Percentiles rank a stretch among this genome's conserved stretches.
Evolutionary conservation across 2,797 vertebrate species (phyloP).

Genomic region (Zalophus californianus): DNA sequence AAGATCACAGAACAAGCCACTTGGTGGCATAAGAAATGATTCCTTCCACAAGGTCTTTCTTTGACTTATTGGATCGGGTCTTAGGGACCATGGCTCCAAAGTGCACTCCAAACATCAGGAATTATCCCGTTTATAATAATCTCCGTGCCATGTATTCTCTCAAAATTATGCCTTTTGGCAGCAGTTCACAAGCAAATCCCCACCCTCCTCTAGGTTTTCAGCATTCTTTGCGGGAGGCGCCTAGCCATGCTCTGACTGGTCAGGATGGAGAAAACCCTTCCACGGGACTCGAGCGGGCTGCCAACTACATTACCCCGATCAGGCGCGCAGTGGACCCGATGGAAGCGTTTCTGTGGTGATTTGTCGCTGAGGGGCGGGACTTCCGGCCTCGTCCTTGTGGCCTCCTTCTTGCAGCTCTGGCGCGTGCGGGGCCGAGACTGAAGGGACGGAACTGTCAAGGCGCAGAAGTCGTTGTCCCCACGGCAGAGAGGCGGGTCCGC

Average conservation of each 20-base stretch:
- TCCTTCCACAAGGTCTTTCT: not conserved
- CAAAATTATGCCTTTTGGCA: not conserved
- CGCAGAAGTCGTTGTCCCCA: not conserved
- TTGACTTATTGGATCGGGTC: not conserved
- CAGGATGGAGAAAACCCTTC: too few species aligned
- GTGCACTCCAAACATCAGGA: not conserved
- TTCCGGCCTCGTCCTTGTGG: not conserved
- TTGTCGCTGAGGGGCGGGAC: not conserved
- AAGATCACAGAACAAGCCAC: not conserved
- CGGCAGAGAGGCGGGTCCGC: not conserved
- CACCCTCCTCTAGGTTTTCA: not conserved
- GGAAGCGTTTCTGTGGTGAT: not conserved
- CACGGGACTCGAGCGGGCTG: not conserved
- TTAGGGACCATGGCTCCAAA: not conserved
- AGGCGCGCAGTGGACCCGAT: not conserved
- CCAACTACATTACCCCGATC: not conserved
- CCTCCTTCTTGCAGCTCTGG: not conserved
- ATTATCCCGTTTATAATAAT: not conserved
- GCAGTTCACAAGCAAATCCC: not conserved
- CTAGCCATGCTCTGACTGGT: too few species aligned
- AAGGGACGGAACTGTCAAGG: too few species aligned
- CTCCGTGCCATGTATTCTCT: not conserved
- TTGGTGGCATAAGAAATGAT: not conserved
- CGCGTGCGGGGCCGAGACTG: not conserved
- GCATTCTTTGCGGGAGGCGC: not conserved